Evolutionary conservation across 2,888 invertebrate genomes (phyloP).

Genomic region (Cerceris rybyensis): DNA sequence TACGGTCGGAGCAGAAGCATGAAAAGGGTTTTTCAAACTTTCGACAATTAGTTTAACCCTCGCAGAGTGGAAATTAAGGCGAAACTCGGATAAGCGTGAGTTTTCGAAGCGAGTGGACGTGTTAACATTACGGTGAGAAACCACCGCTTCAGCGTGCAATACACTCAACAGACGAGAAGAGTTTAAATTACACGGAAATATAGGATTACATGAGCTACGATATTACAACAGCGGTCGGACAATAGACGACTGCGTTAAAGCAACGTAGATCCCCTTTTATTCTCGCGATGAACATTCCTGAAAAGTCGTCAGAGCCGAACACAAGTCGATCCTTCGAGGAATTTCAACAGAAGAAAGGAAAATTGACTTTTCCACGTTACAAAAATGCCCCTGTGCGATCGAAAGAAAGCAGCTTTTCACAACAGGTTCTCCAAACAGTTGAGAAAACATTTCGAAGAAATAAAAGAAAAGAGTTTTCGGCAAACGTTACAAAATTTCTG

Average conservation of each 20-base stretch:
- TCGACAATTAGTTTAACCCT: not conserved
- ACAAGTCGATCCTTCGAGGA: not conserved
- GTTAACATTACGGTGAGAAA: conserved; percentile 37
- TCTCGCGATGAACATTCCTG: conserved; percentile 3
- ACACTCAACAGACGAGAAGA: conserved; percentile 37
- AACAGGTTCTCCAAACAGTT: not conserved
- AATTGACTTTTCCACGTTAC: not conserved
- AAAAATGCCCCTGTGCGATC: not conserved
- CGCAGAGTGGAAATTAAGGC: not conserved
- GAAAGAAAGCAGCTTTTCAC: not conserved
- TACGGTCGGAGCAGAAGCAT: too few species aligned
- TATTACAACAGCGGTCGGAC: conserved; percentile 49
- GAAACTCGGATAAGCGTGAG: not conserved
- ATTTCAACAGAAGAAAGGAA: not conserved
- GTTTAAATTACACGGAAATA: conserved; percentile 77
- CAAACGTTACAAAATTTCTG: too few species aligned
- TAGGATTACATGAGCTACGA: conserved; percentile 69
- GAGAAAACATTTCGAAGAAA: too few species aligned
- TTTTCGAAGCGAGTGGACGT: conserved; percentile 23
- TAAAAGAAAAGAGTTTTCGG: too few species aligned
- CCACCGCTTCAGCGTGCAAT: conserved; percentile 35
- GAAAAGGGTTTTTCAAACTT: too few species aligned
- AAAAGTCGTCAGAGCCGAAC: conserved; percentile 5
- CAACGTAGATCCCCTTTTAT: conserved; percentile 30
- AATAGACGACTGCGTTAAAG: conserved; percentile 48